Evolutionary conservation across 2,797 vertebrate genomes (phyloP), one percentile per base, ranked within the genome.

Genomic region (Enoplosus armatus): DNA sequence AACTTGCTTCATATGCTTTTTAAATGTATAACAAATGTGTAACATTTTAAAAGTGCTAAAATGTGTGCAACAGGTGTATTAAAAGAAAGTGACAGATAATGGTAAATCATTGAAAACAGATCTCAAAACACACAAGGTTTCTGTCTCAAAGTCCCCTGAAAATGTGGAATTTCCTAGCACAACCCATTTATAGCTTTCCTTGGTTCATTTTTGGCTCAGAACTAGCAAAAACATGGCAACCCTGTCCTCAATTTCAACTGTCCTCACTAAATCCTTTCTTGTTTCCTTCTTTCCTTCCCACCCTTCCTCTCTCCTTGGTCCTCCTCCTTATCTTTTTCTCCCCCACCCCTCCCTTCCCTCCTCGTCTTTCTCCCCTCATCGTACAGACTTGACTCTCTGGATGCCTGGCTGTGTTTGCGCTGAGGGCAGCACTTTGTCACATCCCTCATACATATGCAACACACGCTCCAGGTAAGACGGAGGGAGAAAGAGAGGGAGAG

Each of bases 381-480:
- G 18, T 3, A 45, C 70, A 50, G 56, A 53, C 59, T 33, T 43
- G 35, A 59, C 53, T 56, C 63, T 67, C 73, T 37, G 58, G 41
- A 66, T 73, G 69, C 70, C 79, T 72, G 69, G 64, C 73, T 85
- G 78, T 75, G 82, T 89, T 90, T 86, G 92, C 75, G 93, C 18
- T 77, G 89, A 92, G 84, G 88, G 87, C 85, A 90, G 91, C 87
- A 89, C 84, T 91, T 89, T 92, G 83, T 89, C 85, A 85, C 27
- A 15, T 72, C 53, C 66, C 80, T 92, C 82, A 94, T 94, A 75
- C 90, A 94, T 94, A 94, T 93, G 87, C 83, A 94, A 79, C 69
- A 54, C 86, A 54, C 48, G 76, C 78, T 89, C 85, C 78, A 85
- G 87, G 91, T 87, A 54, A 59, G 78, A 81, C 14, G 41, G 56